Base-by-base conservation (phyloP, 2,797 vertebrate species). In the Danio aesculapii region DNA sequence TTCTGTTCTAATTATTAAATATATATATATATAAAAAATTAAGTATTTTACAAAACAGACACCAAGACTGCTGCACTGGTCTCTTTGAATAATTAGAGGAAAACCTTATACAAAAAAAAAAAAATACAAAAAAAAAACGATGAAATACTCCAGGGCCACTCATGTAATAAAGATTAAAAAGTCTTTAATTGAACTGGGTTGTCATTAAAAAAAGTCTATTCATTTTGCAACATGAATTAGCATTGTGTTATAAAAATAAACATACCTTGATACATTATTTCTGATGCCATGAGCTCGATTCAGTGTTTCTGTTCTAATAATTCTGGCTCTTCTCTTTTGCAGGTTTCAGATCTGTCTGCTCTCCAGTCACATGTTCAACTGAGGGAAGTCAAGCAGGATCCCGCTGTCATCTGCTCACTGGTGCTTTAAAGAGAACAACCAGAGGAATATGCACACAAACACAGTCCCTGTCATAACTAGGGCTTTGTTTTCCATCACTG, bases 281-380 rank as follows among this genome's bases (percentile, higher is more conserved):
- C 8, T 46, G 69, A 64, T 46, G 50, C 43, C 43, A 13, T 41
- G 44, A 41, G 5, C 46, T 50, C 59, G 44, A 78, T 19, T 73
- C 71, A 4, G 58, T 16, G 5, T 53, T 75, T 41, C 6, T 41
- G 21, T 17, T 47, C 52, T 11, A 47, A 12, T 73, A 30, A 73
- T n/a, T 63, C 21, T 63, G n/a, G 44, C 50, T 57, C 78, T 50
- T 78, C 58, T 84, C 43, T 79, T 59, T 64, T 59, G 52, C 47
- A 75, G 49, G 75, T 78, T 71, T 50, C 67, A 59, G 57, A n/a
- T 46, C 19, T 8, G 10, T 50, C 58, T 64, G 16, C 16, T 46
- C 44, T 78, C 50, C 58, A 57, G 49, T 61, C 81, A 64, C 39
- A 43, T 14, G 75, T 68, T 68, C 57, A 77, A 72, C 77, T 81